A percentile compares a stretch with the other conserved stretches of the same genome.
phyloP scores from a whole-genome alignment of 2,888 invertebrate species.

The Zaprionus obscuricornis region DNA sequence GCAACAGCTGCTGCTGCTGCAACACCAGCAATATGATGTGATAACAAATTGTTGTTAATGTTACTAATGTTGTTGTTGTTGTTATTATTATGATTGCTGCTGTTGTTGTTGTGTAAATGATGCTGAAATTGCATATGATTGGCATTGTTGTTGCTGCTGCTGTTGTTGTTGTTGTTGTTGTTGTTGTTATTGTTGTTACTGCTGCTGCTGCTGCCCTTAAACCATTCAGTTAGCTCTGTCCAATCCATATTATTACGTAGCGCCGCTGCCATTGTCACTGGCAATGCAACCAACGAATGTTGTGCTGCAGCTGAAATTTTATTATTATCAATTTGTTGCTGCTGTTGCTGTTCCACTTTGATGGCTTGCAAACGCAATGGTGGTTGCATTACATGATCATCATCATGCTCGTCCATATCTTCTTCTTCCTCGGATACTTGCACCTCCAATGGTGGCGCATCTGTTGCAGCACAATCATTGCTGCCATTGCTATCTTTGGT shows the following conservation, averaged over 20 bases:
- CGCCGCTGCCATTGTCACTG: conserved; percentile 50
- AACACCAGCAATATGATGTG: conserved; percentile 20
- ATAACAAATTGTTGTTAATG: conserved; percentile 19
- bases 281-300: conserved; percentile 51
- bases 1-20: conserved; percentile 13
- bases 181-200: not conserved
- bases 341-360: conserved; percentile 55
- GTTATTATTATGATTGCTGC: conserved; percentile 3
- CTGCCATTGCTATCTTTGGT: conserved; percentile 74
- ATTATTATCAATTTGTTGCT: conserved; percentile 20
- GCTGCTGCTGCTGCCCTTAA: conserved; percentile 68
- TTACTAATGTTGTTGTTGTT: conserved; percentile 16
- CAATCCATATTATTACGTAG: conserved; percentile 67
- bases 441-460: conserved; percentile 48
- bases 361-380: conserved; percentile 62
- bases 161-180: not conserved
- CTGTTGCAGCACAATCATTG: conserved; percentile 9
- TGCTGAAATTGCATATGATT: conserved; percentile 32
- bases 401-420: conserved; percentile 36
- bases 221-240: conserved; percentile 76
- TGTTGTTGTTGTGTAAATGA: conserved; percentile 23
- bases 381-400: not conserved
- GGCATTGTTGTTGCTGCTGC: conserved; percentile 10
- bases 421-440: conserved; percentile 61
- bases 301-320: conserved; percentile 40